Conservation (phyloP, 2,113 vertebrate genomes). For the Catharus bicknelli region DNA sequence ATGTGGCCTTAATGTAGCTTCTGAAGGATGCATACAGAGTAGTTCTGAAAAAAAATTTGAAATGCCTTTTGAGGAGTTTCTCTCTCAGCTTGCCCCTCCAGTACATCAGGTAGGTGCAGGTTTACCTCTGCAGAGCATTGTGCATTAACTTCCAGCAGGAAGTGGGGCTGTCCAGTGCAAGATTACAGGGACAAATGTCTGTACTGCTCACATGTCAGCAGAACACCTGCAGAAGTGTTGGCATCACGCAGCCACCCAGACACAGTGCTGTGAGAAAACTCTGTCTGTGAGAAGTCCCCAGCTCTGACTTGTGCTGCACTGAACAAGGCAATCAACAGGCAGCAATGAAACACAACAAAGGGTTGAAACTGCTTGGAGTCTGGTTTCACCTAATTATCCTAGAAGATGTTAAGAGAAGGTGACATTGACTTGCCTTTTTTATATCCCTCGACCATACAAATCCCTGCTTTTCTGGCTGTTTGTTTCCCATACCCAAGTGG, state of each 20-base stretch:
- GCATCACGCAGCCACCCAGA: neutral
- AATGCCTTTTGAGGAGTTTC: neutral
- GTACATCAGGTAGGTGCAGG: neutral
- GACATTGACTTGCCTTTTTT: neutral
- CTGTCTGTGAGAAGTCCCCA: neutral
- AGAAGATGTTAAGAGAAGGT: neutral
- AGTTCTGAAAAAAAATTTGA: neutral
- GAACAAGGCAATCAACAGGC: neutral
- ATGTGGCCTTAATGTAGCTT: neutral
- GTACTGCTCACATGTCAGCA: rapidly evolving
- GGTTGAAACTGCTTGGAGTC: neutral
- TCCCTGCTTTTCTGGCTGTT: neutral
- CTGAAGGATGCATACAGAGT: neutral
- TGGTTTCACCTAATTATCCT: neutral
- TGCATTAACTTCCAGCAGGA: neutral
- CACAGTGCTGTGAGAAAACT: rapidly evolving
- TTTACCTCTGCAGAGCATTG: neutral
- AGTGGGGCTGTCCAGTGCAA: neutral
- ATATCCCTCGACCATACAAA: neutral
- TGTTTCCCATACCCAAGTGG: neutral
- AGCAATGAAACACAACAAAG: neutral
- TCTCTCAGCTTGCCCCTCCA: neutral
- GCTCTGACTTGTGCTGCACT: neutral
- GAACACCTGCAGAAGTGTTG: neutral
- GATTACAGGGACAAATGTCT: neutral